Evolutionary conservation across 1,140 invertebrate species (phyloP), one percentile per base, ranked within the genome.

Genomic region (Polypedilum vanderplanki): DNA sequence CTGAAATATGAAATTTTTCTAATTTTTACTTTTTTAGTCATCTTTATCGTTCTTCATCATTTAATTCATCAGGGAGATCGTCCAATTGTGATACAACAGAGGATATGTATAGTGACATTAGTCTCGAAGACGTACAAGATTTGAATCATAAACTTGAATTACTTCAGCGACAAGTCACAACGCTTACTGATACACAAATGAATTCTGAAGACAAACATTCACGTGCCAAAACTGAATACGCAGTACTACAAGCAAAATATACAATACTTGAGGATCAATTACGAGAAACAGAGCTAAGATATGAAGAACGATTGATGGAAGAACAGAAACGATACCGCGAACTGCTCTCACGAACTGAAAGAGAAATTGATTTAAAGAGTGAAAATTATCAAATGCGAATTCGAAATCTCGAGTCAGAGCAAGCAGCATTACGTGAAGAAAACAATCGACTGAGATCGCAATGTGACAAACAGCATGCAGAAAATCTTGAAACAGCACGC

Each of bases 211-310:
- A 96, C 82, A 87, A 92, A 74, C 96, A 95, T 79, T 90, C 90
- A 4, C 85, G 92, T 76, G 91, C 90, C 64, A 96, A 95, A 80
- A 91, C 95, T 74, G 94, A 97, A 83, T 96, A 96, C 87, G 92
- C 92, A 0, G 92, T 92, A 64, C 85, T 97, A 15, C 92, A 94
- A 79, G 92, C 93, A 2, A 88, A 95, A 79, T 90, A 97, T 77
- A 89, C 94, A 79, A 94, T 94, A 88, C 86, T 97, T 75, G 96
- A 98, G 80, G 96, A 97, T 82, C 93, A 96, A 79, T 87, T 95
- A 15, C 87, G 94, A 79, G 95, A 98, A 83, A 88, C 88, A 77
- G 95, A 98, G 82, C 84, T 92, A 75, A 87, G 93, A 77, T 89
- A 91, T 75, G 93, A 96, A 77, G 93, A 97, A 79, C 88, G 90